A percentile compares a stretch with the other conserved stretches of the same genome.
phyloP scores from a whole-genome alignment of 2,888 invertebrate species.

The Zygaena filipendulae region DNA sequence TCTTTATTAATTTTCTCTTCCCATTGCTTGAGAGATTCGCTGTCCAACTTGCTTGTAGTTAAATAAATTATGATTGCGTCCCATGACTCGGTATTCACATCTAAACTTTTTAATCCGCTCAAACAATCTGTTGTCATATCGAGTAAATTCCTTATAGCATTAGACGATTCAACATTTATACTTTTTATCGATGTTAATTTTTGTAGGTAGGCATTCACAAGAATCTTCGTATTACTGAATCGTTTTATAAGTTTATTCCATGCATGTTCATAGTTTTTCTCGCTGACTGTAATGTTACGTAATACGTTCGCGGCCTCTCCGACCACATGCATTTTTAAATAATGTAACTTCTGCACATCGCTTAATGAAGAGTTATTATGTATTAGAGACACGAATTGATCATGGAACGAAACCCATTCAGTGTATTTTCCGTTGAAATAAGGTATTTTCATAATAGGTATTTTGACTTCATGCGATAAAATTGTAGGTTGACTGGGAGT shows the following conservation, averaged over 20 bases:
- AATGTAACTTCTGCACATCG: constrained; percentile 18
- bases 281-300: no score
- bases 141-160: constrained; percentile 18
- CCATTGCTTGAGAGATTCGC: constrained; percentile 16
- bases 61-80: constrained; percentile 15
- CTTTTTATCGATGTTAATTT: no score
- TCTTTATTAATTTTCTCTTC: no score
- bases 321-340: constrained; percentile 14
- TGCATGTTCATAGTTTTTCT: no score
- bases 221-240: no score
- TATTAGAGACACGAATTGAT: constrained; percentile 15
- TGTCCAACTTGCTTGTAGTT: constrained; percentile 14
- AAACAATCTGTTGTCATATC: constrained; percentile 20
- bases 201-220: constrained; percentile 15
- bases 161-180: constrained; percentile 12
- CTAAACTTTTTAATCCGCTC: constrained; percentile 11
- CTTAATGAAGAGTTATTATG: constrained; percentile 15
- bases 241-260: no score
- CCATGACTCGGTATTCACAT: constrained; percentile 12
- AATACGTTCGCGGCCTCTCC: constrained; percentile 21
- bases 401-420: constrained; percentile 16
- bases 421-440: constrained; percentile 15
- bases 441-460: no score
- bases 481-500: no score
- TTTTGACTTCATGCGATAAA: no score